phyloP scores from a whole-genome alignment of 1,140 invertebrate species.

The Theocolax elegans region DNA sequence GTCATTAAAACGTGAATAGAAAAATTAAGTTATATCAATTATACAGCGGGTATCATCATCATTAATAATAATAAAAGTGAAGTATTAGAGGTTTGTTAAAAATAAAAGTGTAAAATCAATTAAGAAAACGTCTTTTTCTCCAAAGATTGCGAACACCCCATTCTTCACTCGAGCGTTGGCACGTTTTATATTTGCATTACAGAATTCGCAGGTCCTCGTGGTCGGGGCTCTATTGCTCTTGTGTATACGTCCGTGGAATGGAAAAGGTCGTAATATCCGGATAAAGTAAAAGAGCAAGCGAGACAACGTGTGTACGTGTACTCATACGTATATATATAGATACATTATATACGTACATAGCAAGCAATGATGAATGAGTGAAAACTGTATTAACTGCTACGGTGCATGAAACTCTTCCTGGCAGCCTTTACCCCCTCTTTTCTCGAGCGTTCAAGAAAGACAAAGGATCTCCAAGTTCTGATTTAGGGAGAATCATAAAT shows the following conservation, averaged over 20 bases:
- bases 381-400: slow-evolving; percentile 30
- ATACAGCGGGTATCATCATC: no score
- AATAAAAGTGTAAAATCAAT: no score
- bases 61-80: no score
- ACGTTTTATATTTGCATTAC: slow-evolving; percentile 5
- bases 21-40: no score
- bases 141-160: background rate
- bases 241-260: background rate
- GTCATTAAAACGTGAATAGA: no score
- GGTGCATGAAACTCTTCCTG: slow-evolving; percentile 18
- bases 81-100: no score
- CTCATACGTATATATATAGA: no score
- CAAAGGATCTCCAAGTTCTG: slow-evolving; percentile 29
- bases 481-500: slow-evolving; percentile 39
- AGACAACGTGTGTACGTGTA: no score
- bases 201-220: slow-evolving; percentile 1
- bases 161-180: background rate
- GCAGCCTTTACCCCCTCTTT: background rate
- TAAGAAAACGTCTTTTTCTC: no score
- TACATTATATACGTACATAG: no score
- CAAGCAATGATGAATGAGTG: slow-evolving; percentile 28
- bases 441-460: slow-evolving; percentile 5
- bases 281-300: slow-evolving; percentile 6
- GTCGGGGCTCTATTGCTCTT: background rate
- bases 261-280: background rate